Conservation (phyloP, 1,140 invertebrate species). For the Drosophila setifemur region DNA sequence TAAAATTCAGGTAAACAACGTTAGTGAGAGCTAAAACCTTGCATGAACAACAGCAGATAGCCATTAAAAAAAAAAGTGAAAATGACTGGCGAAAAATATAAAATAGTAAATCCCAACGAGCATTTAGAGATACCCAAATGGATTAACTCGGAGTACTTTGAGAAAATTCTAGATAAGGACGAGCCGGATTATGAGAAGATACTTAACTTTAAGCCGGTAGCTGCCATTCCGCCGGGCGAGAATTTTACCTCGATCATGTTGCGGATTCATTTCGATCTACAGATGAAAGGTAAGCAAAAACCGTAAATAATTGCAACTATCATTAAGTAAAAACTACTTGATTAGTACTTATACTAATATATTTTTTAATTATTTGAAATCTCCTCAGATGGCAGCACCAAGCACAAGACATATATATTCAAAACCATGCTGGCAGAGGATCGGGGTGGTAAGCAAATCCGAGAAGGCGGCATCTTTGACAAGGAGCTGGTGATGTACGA, state of each 20-base stretch:
- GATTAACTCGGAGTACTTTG: slow-evolving; percentile 82
- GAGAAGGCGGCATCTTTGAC: slow-evolving; percentile 42
- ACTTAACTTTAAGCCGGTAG: slow-evolving; percentile 53
- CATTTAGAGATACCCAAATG: slow-evolving; percentile 76
- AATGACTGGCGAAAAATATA: neutral
- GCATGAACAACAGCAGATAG: too few species aligned
- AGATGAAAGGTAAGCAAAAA: slow-evolving; percentile 45
- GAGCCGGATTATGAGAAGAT: slow-evolving; percentile 72
- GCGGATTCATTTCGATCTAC: slow-evolving; percentile 56
- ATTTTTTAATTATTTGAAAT: neutral
- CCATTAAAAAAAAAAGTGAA: neutral
- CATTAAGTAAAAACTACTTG: neutral
- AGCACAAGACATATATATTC: slow-evolving; percentile 57
- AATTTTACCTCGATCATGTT: slow-evolving; percentile 72
- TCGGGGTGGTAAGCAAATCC: slow-evolving; percentile 44
- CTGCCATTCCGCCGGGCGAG: slow-evolving; percentile 66
- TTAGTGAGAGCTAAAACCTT: too few species aligned
- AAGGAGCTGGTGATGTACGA: slow-evolving; percentile 62
- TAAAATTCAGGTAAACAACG: too few species aligned
- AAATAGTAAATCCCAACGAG: slow-evolving; percentile 61
- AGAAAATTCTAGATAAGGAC: slow-evolving; percentile 76
- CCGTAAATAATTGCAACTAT: neutral
- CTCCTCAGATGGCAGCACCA: slow-evolving; percentile 47
- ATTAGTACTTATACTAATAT: too few species aligned
- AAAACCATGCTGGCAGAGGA: slow-evolving; percentile 65